These are phyloP conservation scores for Tenthredo notha DNA, from an alignment of 2,888 invertebrate genomes.

Conservation along the genomic window DNA sequence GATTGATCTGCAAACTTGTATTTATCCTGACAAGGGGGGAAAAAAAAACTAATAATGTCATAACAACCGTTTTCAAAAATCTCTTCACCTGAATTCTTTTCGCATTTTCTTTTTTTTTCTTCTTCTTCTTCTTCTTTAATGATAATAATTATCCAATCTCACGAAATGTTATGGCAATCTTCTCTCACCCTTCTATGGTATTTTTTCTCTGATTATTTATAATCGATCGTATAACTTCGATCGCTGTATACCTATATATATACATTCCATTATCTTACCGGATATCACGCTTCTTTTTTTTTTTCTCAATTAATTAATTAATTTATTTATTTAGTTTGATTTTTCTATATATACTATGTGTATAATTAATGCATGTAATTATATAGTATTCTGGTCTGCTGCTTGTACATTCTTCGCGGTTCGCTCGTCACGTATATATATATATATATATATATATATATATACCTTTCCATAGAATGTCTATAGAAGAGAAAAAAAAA, in stretches of 20 bases:
- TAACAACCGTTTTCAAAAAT: no score
- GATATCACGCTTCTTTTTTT: not conserved
- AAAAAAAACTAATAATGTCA: no score
- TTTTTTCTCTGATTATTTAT: not conserved
- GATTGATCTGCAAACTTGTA: no score
- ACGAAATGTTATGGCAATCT: not conserved
- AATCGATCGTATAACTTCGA: not conserved
- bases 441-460: no score
- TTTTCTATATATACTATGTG: not conserved
- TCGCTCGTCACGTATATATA: not conserved
- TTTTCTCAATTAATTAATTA: not conserved
- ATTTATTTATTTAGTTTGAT: not conserved
- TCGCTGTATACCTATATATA: not conserved
- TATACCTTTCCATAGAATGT: not conserved
- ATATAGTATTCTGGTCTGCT: not conserved
- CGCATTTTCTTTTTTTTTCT: conserved; percentile 69
- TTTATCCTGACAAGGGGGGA: no score
- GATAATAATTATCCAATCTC: not conserved
- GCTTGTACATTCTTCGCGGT: conserved; percentile 15
- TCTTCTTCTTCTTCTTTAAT: conserved; percentile 58
- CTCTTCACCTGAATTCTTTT: conserved; percentile 58
- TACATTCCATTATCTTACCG: conserved; percentile 9
- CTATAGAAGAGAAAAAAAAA: not conserved
- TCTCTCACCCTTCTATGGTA: not conserved
- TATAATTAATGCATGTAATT: not conserved